Evolutionary conservation across 2,888 invertebrate species (phyloP).

Genomic region (Drosophila heteroneura): DNA sequence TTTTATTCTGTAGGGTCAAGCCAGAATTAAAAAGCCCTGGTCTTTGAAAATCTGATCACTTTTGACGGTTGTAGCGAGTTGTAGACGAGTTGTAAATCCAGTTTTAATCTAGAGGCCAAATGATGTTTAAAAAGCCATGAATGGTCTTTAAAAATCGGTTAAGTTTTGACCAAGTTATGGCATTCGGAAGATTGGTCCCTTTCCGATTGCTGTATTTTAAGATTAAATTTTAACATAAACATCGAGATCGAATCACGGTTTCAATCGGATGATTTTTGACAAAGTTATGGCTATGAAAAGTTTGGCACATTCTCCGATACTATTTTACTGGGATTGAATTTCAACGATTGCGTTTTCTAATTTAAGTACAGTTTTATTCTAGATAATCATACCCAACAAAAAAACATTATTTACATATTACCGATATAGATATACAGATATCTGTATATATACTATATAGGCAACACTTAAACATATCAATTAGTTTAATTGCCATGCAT

Average conservation of each 20-base stretch:
- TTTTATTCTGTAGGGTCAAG: neutral
- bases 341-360: neutral
- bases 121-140: neutral
- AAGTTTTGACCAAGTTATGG: neutral
- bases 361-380: no score
- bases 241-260: no score
- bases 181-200: no score
- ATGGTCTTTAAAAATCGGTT: neutral
- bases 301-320: no score
- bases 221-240: no score
- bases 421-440: neutral
- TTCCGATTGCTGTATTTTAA: no score
- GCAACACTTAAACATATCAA: neutral
- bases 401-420: no score
- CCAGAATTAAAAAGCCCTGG: neutral
- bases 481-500: neutral
- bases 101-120: neutral
- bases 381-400: no score
- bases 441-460: no score
- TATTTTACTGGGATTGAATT: no score
- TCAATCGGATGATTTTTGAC: no score
- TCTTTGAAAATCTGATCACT: accelerated
- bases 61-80: neutral
- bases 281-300: no score
- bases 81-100: neutral